Percentiles rank a stretch among this genome's conserved stretches.
These are phyloP conservation scores for Cossypha heuglini DNA, from an alignment of 2,797 vertebrate species.

Conservation along the genomic window DNA sequence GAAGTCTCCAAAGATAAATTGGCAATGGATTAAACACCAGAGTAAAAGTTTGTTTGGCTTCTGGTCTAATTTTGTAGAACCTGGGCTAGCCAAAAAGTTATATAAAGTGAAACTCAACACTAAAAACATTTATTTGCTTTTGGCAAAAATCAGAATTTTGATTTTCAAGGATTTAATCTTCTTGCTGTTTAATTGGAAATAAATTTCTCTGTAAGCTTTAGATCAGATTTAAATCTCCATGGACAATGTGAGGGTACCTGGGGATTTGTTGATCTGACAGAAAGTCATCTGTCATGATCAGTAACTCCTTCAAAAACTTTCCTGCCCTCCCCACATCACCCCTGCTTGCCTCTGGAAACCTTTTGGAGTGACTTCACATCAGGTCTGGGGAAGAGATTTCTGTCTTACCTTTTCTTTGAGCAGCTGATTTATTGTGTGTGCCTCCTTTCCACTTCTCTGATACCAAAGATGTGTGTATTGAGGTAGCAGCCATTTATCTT, in stretches of 20 bases:
- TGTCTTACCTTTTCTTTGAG: background rate
- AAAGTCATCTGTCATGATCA: background rate
- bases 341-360: background rate
- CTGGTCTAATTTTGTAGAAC: background rate
- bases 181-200: background rate
- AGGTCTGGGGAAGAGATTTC: background rate
- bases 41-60: constrained; percentile 18
- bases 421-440: background rate
- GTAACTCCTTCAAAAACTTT: background rate
- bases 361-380: background rate
- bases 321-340: background rate
- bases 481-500: background rate
- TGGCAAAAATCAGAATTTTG: background rate
- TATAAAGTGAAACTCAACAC: background rate
- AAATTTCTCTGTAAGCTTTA: background rate
- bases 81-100: background rate
- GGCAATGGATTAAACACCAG: background rate
- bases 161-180: background rate
- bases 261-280: background rate
- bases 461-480: background rate
- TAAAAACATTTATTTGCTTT: background rate
- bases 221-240: background rate
- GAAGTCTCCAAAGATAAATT: background rate
- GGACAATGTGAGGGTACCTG: accelerated
- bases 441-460: background rate